A percentile compares a stretch with the other conserved stretches of the same genome.
phyloP scores from a whole-genome alignment of 2,888 invertebrate genomes.

The Habrosyne pyritoides region DNA sequence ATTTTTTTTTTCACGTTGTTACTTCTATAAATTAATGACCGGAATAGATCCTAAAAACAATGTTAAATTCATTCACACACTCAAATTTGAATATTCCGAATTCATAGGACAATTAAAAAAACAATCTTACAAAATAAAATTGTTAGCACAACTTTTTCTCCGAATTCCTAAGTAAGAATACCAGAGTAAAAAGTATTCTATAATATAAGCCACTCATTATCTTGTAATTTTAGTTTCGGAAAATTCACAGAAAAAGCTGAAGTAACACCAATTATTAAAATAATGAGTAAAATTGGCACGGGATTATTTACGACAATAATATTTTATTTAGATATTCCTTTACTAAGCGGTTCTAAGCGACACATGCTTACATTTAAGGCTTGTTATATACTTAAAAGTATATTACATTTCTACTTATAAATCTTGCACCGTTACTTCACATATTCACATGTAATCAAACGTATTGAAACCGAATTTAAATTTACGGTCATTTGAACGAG shows the following conservation, averaged over 20 bases:
- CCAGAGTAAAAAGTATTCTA: too few relatives aligned
- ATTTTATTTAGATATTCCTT: neutral
- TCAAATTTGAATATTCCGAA: too few relatives aligned
- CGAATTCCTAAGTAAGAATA: too few relatives aligned
- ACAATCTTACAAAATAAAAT: neutral
- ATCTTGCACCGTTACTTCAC: too few relatives aligned
- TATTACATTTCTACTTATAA: neutral
- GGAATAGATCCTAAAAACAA: neutral
- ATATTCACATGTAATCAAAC: too few relatives aligned
- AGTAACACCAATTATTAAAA: slow-evolving; percentile 4
- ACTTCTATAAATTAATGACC: neutral
- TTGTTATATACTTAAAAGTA: neutral
- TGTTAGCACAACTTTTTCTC: neutral
- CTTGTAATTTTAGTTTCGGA: too few relatives aligned
- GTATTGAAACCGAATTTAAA: too few relatives aligned
- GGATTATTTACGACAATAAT: neutral
- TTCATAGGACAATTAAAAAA: too few relatives aligned
- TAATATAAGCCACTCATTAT: too few relatives aligned
- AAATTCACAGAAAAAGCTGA: too few relatives aligned
- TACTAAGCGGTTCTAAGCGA: neutral
- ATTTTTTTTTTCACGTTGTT: neutral
- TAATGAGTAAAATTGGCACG: neutral
- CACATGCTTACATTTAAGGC: slow-evolving; percentile 7
- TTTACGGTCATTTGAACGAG: too few relatives aligned
- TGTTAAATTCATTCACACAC: neutral